These are phyloP conservation scores for Rhogogaster chlorosoma DNA, from an alignment of 2,888 invertebrate genomes.

Conservation along the genomic window DNA sequence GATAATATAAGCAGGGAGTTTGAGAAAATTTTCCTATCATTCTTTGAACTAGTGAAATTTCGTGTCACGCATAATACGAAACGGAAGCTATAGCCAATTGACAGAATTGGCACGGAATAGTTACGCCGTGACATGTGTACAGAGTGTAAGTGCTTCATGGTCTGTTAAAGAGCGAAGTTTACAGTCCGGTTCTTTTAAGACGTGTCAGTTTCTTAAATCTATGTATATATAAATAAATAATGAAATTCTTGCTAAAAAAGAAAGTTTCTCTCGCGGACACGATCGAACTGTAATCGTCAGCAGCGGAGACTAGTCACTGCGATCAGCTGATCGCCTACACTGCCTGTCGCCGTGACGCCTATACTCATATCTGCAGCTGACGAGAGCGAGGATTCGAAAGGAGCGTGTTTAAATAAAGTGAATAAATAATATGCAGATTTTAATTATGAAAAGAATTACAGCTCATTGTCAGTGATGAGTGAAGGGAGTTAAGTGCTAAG, in stretches of 20 bases:
- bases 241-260: constrained; percentile 37
- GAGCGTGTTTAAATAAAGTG: neutral
- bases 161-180: neutral
- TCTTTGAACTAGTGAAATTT: neutral
- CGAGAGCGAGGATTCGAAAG: neutral
- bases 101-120: constrained; percentile 13
- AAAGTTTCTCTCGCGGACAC: constrained; percentile 18
- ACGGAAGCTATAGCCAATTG: neutral
- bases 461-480: neutral
- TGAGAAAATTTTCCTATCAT: neutral
- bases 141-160: neutral
- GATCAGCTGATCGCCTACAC: constrained; percentile 57
- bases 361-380: neutral
- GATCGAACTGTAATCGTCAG: neutral
- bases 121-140: neutral
- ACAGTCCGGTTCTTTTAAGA: neutral
- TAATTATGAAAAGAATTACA: neutral
- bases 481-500: neutral
- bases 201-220: neutral
- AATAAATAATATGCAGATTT: neutral
- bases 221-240: constrained; percentile 29
- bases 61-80: neutral
- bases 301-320: neutral
- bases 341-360: neutral
- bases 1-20: neutral